Percentiles rank a stretch among this genome's conserved stretches.
These are phyloP conservation scores for Theonella swinhoei DNA, from an alignment of 37 sponge, comb jelly and placozoan genomes.

Conservation along the genomic window DNA sequence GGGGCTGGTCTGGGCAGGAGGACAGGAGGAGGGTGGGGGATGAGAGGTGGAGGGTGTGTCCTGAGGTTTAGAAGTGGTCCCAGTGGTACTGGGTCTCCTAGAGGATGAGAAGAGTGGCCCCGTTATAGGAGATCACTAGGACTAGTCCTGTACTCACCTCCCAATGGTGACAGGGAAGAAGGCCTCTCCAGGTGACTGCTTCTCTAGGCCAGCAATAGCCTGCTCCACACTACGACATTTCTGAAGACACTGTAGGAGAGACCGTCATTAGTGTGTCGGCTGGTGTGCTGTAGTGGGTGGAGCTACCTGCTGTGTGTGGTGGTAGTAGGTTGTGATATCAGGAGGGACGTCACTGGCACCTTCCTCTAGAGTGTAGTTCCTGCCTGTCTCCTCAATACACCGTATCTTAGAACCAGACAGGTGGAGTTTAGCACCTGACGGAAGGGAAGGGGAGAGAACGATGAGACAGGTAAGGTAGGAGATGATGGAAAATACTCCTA, in stretches of 20 bases:
- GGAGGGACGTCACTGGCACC: neutral
- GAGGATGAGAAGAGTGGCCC: neutral
- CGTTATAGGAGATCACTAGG: neutral
- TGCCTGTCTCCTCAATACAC: slow-evolving; percentile 28
- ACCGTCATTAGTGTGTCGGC: neutral
- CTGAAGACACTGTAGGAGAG: slow-evolving; percentile 14
- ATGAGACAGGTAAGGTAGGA: no score
- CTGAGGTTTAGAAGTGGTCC: neutral
- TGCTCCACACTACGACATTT: slow-evolving; percentile 27
- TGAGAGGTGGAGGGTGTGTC: neutral
- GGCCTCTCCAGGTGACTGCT: slow-evolving; percentile 3
- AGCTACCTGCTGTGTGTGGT: slow-evolving; percentile 21
- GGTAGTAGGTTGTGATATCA: slow-evolving; percentile 14
- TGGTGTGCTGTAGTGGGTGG: no score
- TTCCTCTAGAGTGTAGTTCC: slow-evolving; percentile 36
- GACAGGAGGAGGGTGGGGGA: neutral
- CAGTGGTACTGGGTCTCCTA: neutral
- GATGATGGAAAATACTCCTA: neutral
- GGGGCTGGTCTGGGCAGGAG: slow-evolving; percentile 10
- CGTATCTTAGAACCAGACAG: neutral
- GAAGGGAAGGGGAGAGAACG: no score
- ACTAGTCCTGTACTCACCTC: neutral
- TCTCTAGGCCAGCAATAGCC: slow-evolving; percentile 24
- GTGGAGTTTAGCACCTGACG: slow-evolving; percentile 45
- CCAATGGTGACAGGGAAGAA: slow-evolving; percentile 47